Conservation (phyloP, 2,113 vertebrate species). For the Vulpes vulpes region DNA sequence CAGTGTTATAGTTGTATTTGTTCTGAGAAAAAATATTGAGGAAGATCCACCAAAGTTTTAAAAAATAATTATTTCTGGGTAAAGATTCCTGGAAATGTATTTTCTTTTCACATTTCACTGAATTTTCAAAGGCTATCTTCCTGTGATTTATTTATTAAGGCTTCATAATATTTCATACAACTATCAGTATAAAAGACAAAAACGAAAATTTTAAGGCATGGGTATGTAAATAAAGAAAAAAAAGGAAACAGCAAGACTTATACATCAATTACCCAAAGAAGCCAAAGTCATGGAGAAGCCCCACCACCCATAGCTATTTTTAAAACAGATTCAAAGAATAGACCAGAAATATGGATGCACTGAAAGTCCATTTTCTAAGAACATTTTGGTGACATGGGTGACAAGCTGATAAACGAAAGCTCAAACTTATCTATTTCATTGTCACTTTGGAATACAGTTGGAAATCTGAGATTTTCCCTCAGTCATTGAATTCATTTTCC, state of each 20-base stretch:
- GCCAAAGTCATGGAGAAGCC: background rate
- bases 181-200: background rate
- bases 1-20: background rate
- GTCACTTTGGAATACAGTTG: background rate
- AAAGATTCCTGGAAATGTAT: background rate
- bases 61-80: background rate
- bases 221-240: background rate
- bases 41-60: background rate
- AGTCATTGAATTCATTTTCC: background rate
- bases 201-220: background rate
- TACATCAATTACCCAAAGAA: background rate
- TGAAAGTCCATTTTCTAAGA: background rate
- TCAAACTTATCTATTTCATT: background rate
- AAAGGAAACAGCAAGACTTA: background rate
- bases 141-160: background rate
- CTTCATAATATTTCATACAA: background rate
- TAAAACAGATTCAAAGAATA: conserved; percentile 34
- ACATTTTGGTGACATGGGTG: background rate
- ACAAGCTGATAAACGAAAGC: background rate
- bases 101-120: background rate
- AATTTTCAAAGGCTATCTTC: background rate
- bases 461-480: background rate
- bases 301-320: background rate
- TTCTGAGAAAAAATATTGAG: background rate
- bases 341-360: background rate